phyloP scores from a whole-genome alignment of 2,113 vertebrate genomes.

The Columbina picui region DNA sequence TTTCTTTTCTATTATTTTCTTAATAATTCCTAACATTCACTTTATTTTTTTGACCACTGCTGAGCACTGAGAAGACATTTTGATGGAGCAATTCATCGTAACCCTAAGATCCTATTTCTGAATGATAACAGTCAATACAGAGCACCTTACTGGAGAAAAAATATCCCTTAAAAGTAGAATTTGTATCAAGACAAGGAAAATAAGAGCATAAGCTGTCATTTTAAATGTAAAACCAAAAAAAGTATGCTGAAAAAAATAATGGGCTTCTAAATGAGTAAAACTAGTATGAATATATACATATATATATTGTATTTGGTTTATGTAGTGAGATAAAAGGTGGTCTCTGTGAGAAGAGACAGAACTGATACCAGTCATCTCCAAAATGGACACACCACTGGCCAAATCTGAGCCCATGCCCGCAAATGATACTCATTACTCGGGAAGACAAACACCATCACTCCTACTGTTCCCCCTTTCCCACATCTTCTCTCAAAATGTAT shows the following conservation, averaged over 20 bases:
- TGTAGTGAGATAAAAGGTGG: background rate
- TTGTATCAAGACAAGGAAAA: background rate
- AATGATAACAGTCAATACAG: background rate
- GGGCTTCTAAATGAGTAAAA: background rate
- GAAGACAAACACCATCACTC: no score
- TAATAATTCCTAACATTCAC: background rate
- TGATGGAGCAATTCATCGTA: background rate
- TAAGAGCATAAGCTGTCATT: background rate
- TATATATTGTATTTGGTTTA: background rate
- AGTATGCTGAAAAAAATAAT: background rate
- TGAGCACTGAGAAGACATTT: background rate
- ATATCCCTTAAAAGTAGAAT: background rate
- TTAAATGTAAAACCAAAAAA: background rate
- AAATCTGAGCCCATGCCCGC: background rate
- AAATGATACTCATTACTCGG: fast-evolving
- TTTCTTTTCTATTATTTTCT: background rate
- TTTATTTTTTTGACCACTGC: background rate
- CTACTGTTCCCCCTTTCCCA: no score
- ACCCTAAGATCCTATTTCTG: background rate
- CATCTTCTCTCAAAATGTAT: no score
- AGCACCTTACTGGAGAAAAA: background rate
- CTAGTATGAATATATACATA: no score
- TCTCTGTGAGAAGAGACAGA: background rate
- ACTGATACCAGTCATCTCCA: fast-evolving
- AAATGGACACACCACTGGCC: background rate